Conservation (phyloP, 2,113 vertebrate genomes). For the Microtus pennsylvanicus region DNA sequence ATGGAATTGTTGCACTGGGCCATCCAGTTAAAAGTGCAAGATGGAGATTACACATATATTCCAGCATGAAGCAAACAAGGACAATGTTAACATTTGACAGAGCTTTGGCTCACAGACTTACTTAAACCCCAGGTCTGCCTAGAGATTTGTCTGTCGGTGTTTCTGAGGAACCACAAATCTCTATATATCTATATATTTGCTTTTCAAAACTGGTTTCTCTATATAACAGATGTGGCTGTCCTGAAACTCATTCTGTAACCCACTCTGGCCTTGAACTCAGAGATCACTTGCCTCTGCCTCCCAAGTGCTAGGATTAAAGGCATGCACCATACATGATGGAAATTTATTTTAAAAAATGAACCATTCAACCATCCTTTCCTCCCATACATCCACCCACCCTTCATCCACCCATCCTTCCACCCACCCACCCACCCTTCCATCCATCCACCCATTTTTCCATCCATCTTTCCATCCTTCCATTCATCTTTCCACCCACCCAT, state of each 20-base stretch:
- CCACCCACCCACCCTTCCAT: neutral
- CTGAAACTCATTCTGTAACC: neutral
- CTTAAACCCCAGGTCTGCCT: neutral
- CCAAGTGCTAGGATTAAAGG: neutral
- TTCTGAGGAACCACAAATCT: neutral
- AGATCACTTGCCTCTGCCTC: neutral
- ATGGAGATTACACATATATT: neutral
- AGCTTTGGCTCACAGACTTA: neutral
- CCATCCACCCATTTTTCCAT: no score
- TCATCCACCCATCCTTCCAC: no score
- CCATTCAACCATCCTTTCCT: neutral
- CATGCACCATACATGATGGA: neutral
- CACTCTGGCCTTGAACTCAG: neutral
- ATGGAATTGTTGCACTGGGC: neutral
- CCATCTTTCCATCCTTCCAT: neutral
- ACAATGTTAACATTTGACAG: neutral
- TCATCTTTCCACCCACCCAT: no score
- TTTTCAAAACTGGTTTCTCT: neutral
- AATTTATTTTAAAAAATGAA: no score
- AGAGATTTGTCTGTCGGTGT: neutral
- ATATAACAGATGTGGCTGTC: neutral
- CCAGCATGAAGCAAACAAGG: neutral
- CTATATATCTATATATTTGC: no score
- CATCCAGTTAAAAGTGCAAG: conserved; percentile 16
- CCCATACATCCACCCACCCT: no score